Conservation (phyloP, 1,140 invertebrate genomes). For the Amyelois transitella region DNA sequence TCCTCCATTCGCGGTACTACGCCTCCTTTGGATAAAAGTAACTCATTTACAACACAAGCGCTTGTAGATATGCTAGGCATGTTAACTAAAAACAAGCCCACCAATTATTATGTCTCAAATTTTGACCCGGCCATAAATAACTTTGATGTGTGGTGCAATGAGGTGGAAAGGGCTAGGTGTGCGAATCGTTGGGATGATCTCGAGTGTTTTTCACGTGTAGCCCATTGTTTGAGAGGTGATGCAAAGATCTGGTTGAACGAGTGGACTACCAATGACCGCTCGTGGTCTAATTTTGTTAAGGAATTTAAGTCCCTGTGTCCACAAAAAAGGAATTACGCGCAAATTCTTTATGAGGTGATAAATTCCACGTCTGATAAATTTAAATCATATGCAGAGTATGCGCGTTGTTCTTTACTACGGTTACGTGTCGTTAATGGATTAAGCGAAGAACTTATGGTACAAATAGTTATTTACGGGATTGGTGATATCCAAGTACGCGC, state of each 20-base stretch:
- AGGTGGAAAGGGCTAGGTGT: conserved; percentile 17
- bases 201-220: conserved; percentile 21
- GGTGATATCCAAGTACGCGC: conserved; percentile 17
- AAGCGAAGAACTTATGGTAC: conserved; percentile 12
- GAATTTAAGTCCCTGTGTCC: conserved; percentile 21
- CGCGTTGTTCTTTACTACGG: conserved; percentile 11
- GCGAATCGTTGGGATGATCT: conserved; percentile 19
- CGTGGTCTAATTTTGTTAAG: conserved; percentile 20
- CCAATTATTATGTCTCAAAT: conserved; percentile 22
- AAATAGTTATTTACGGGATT: conserved; percentile 14
- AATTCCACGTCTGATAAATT: conserved; percentile 15
- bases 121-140: conserved; percentile 21
- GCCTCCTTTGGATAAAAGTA: no score
- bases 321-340: conserved; percentile 8
- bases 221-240: conserved; percentile 16
- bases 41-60: no score
- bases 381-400: conserved; percentile 20
- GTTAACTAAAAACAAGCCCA: no score
- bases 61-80: no score
- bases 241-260: conserved; percentile 18
- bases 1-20: no score
- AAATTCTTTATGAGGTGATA: conserved; percentile 21
- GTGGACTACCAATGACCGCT: conserved; percentile 18
- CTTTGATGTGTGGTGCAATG: conserved; percentile 20
- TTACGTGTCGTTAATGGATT: conserved; percentile 14